Percentiles rank a stretch among this genome's conserved stretches.
phyloP scores from a whole-genome alignment of 2,888 invertebrate species.

The Polymixis flavicincta region DNA sequence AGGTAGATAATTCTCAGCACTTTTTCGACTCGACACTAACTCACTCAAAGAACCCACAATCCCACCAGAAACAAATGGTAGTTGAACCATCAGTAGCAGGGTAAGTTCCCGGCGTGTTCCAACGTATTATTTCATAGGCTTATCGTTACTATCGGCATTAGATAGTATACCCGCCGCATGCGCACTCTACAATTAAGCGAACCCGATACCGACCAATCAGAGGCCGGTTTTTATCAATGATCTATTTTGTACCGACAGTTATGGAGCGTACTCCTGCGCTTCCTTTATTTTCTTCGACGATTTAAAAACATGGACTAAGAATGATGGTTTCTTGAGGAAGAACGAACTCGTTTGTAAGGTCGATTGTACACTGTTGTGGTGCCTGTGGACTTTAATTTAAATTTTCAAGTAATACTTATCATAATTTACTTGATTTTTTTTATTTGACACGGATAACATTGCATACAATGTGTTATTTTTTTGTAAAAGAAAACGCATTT shows the following conservation, averaged over 20 bases:
- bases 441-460: neutral
- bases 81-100: constrained; percentile 49
- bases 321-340: constrained; percentile 40
- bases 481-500: too few relatives aligned
- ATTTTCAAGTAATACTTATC: neutral
- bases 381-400: neutral
- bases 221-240: constrained; percentile 76
- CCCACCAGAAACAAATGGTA: constrained; percentile 17
- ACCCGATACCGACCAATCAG: constrained; percentile 79
- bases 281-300: constrained; percentile 64
- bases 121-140: constrained; percentile 78
- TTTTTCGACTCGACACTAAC: constrained; percentile 8
- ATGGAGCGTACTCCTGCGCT: constrained; percentile 61
- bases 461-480: too few relatives aligned
- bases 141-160: constrained; percentile 78
- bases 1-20: too few relatives aligned
- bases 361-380: neutral
- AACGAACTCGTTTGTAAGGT: constrained; percentile 8
- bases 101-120: constrained; percentile 63
- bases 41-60: constrained; percentile 9
- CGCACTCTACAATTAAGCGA: constrained; percentile 78
- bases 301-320: constrained; percentile 61
- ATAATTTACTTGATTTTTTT: neutral
- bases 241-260: constrained; percentile 74
- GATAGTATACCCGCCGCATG: constrained; percentile 71